A percentile compares a stretch with the other conserved stretches of the same genome.
Conservation (phyloP, 2,797 vertebrate genomes). For the Enteromius unitaeniatus region DNA sequence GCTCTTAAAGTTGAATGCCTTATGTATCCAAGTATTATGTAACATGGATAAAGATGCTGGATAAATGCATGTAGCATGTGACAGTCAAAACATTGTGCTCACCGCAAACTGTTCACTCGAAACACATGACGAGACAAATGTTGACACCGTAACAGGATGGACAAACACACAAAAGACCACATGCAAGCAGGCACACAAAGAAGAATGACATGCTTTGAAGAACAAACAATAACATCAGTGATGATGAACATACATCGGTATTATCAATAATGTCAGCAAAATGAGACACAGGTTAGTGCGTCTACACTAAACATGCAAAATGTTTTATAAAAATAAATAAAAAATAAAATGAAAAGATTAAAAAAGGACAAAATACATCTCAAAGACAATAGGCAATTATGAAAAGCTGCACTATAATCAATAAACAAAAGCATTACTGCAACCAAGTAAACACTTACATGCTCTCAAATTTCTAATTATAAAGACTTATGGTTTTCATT, state of each 20-base stretch:
- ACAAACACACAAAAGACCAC: constrained; percentile 18
- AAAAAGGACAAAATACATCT: not conserved
- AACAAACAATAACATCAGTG: not conserved
- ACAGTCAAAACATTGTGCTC: constrained; percentile 22
- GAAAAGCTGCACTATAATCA: not conserved
- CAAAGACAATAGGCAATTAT: not conserved
- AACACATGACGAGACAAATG: constrained; percentile 19
- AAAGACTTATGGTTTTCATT: not conserved
- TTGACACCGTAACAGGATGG: constrained; percentile 25
- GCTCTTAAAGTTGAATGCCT: not conserved
- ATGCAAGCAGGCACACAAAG: constrained; percentile 14
- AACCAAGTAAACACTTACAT: constrained; percentile 1
- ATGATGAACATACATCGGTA: constrained; percentile 8
- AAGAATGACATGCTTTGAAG: constrained; percentile 17
- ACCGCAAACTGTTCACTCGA: constrained; percentile 32
- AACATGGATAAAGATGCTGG: not conserved
- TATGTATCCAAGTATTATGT: not conserved
- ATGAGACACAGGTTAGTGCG: not conserved
- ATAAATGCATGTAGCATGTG: not conserved
- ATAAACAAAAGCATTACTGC: not conserved
- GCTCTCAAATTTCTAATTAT: not conserved
- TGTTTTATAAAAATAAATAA: not conserved
- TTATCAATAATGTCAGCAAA: not conserved
- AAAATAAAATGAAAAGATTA: not conserved
- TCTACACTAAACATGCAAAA: not conserved